Percentiles rank a stretch among this genome's conserved stretches.
phyloP scores from a whole-genome alignment of 35 echinoderm and acorn worm species.

The Ophiothrix spiculata region DNA sequence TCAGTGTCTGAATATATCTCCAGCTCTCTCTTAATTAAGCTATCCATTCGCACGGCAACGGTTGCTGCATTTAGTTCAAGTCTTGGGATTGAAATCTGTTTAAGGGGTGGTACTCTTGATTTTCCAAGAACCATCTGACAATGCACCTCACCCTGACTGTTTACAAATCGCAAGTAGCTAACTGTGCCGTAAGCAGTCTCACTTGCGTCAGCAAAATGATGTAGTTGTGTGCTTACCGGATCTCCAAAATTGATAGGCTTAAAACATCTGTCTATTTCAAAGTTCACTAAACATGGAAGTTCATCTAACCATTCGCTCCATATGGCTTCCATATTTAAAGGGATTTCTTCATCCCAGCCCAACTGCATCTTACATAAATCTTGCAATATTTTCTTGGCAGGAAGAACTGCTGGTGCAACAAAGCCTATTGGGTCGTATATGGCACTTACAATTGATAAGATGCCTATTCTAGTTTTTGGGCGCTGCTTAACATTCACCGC shows the following conservation, averaged over 20 bases:
- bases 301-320: constrained; percentile 38
- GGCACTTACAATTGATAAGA: constrained; percentile 50
- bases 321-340: no score
- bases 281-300: constrained; percentile 23
- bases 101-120: constrained; percentile 50
- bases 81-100: background rate
- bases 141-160: constrained; percentile 22
- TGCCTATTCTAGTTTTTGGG: constrained; percentile 52
- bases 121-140: constrained; percentile 15
- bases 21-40: no score
- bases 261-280: constrained; percentile 34
- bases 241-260: constrained; percentile 6
- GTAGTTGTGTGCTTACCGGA: constrained; percentile 28
- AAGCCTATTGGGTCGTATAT: constrained; percentile 56
- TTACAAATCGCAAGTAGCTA: constrained; percentile 44
- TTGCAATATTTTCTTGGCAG: constrained; percentile 44
- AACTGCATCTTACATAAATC: constrained; percentile 19
- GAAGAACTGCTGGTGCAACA: constrained; percentile 25
- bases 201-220: constrained; percentile 70
- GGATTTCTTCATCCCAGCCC: constrained; percentile 58
- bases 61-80: background rate
- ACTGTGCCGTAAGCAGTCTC: constrained; percentile 40
- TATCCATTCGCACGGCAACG: no score
- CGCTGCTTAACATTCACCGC: constrained; percentile 19
- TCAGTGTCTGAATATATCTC: background rate